Evolutionary conservation across 2,888 invertebrate species (phyloP).

Genomic region (Cephus spinipes): DNA sequence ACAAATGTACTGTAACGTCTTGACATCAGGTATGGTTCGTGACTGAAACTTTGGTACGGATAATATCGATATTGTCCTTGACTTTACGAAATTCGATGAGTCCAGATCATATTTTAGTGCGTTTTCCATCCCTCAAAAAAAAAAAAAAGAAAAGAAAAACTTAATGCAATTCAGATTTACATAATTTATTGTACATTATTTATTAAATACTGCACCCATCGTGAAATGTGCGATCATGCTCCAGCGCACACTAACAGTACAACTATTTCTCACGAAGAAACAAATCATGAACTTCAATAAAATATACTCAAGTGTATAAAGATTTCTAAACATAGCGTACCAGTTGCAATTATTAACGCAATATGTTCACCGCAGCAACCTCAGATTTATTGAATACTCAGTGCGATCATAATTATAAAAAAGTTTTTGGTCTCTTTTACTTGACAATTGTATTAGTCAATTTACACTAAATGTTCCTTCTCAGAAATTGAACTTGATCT

Average conservation of each 20-base stretch:
- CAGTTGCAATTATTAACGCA: not conserved
- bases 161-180: not conserved
- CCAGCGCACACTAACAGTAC: not conserved
- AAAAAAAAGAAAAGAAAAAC: not conserved
- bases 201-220: not conserved
- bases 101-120: not conserved
- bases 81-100: not conserved
- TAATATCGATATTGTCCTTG: not conserved
- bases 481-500: constrained; percentile 12
- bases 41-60: not conserved
- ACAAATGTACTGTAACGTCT: not conserved
- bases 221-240: not conserved
- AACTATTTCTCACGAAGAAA: not conserved
- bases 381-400: not conserved
- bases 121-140: not conserved
- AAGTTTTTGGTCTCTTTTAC: not conserved
- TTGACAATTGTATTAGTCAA: not conserved
- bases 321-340: not conserved
- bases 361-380: not conserved
- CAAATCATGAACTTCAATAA: not conserved
- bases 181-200: not conserved
- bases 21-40: not conserved
- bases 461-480: constrained; percentile 36
- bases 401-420: not conserved
- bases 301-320: not conserved